Base-by-base conservation (phyloP, 2,888 invertebrate genomes). In the Leptopterna dolabrata region DNA sequence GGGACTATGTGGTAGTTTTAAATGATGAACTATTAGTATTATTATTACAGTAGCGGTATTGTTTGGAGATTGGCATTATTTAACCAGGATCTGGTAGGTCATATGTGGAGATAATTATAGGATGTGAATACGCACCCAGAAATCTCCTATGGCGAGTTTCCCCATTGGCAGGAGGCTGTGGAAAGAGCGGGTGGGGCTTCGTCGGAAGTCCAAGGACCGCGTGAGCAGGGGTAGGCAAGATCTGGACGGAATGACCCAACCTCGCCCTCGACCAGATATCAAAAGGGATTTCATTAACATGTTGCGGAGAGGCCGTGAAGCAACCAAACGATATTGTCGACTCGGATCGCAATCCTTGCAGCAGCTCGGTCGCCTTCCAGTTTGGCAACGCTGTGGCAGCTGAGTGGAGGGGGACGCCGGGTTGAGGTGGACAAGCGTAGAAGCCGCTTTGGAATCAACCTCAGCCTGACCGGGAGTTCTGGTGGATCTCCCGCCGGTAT, bases 241-340 rank as follows among this genome's bases (percentile, higher is more conserved):
- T 73, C 73, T 30, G 73, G 73, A n/a, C 73, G 73, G 73, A 73
- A 73, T 73, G 73, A 36, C 29, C 36, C 41, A 73, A 73, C 73
- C 14, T 27, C 36, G 41, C 73, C 73, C 41, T 73, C 78, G 41
- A 78, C 41, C 36, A 43, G 78, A 45, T 78, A 78, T 78, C 78
- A 78, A 78, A 71, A 78, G 78, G 78, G 78, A 78, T 78, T 78
- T 78, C 78, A 78, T 78, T 78, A 78, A 78, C 78, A 78, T 78
- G 78, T 78, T 78, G 78, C 78, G 41, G 78, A 14, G 63, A 24
- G 63, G 63, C 63, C 63, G 63, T 63, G 63, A 63, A 27, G 63
- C 63, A 63, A 63, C 63, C 24, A 63, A 36, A 63, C 63, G 63
- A 63, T 63, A 63, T 63, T 63, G 63, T 63, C 63, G 63, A 24